Evolutionary conservation across 2,113 vertebrate genomes (phyloP).

Genomic region (Alexandromys fortis): DNA sequence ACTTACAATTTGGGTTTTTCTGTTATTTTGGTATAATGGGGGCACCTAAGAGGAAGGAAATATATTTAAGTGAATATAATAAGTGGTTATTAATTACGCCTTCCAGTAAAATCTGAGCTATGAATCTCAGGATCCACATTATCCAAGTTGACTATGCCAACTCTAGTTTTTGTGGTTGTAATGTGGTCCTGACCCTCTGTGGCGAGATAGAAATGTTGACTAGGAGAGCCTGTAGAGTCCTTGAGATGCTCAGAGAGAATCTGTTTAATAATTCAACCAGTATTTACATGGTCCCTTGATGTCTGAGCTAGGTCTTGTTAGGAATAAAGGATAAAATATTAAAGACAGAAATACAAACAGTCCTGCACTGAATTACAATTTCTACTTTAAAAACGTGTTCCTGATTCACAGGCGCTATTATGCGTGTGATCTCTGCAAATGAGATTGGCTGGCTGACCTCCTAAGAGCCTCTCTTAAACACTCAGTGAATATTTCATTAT

Average conservation of each 20-base stretch:
- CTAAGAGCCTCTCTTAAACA: slow-evolving; percentile 34
- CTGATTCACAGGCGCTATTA: slow-evolving; percentile 56
- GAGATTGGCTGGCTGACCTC: slow-evolving; percentile 52
- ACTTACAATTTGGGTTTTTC: not conserved
- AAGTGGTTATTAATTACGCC: not conserved
- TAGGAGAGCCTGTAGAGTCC: slow-evolving; percentile 35
- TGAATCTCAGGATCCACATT: not conserved
- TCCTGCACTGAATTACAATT: slow-evolving; percentile 64
- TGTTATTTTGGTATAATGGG: not conserved
- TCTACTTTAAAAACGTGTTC: slow-evolving; percentile 50
- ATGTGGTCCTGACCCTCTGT: not conserved
- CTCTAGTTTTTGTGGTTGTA: slow-evolving; percentile 24
- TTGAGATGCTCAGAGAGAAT: slow-evolving; percentile 49
- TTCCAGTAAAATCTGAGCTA: not conserved
- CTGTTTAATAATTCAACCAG: slow-evolving; percentile 76
- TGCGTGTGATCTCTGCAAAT: slow-evolving; percentile 48
- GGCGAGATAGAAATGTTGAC: slow-evolving; percentile 42
- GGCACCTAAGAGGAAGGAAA: not conserved
- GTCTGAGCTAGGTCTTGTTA: slow-evolving; percentile 68
- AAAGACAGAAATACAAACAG: slow-evolving; percentile 75
- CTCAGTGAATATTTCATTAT: slow-evolving; percentile 58
- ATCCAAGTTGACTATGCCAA: not conserved
- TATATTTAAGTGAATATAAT: not conserved
- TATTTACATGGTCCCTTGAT: slow-evolving; percentile 69
- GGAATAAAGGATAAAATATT: slow-evolving; percentile 78